Percentiles rank a stretch among this genome's conserved stretches.
These are phyloP conservation scores for Neogobius melanostomus DNA, from an alignment of 2,113 vertebrate species.

Conservation along the genomic window DNA sequence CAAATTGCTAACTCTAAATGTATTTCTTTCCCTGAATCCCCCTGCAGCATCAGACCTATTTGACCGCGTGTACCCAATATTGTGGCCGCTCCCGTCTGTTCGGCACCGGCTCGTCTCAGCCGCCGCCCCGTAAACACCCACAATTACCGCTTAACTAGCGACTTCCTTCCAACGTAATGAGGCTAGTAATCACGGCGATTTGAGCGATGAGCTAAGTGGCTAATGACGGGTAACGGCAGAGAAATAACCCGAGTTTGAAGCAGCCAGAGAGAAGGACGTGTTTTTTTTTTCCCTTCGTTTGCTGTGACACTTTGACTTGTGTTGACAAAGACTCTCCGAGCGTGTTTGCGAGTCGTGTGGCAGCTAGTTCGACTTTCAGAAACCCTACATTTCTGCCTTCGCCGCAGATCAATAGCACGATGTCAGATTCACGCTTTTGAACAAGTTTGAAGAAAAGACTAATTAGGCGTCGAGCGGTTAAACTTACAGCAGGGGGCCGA, in stretches of 20 bases:
- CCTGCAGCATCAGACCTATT: too few relatives aligned
- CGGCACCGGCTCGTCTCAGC: background rate
- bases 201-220: background rate
- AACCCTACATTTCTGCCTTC: background rate
- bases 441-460: background rate
- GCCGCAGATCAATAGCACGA: background rate
- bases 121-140: too few relatives aligned
- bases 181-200: background rate
- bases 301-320: background rate
- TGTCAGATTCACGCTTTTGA: background rate
- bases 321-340: background rate
- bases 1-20: too few relatives aligned
- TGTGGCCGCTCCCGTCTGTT: background rate
- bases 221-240: background rate
- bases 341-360: background rate
- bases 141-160: background rate
- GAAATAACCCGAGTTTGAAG: background rate
- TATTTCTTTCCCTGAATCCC: too few relatives aligned
- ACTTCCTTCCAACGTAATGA: slow-evolving; percentile 5
- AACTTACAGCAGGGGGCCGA: background rate
- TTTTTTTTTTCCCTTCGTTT: too few relatives aligned
- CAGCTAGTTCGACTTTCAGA: background rate
- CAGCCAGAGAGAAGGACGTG: background rate
- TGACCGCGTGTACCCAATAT: background rate
- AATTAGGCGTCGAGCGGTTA: background rate